A percentile compares a stretch with the other conserved stretches of the same genome.
phyloP scores from a whole-genome alignment of 2,888 invertebrate species.

The Coremacera marginata region DNA sequence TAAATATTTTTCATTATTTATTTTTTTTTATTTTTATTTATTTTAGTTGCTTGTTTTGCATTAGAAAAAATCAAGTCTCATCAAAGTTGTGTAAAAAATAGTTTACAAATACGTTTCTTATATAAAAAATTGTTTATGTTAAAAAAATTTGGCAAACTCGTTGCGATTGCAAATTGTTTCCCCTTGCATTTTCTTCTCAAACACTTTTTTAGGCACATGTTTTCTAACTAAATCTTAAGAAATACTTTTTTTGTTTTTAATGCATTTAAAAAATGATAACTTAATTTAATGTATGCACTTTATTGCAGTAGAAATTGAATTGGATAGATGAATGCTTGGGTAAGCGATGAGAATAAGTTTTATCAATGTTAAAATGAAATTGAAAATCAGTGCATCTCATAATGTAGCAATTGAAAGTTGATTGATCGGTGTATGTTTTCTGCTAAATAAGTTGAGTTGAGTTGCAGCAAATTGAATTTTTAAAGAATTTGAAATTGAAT shows the following conservation, averaged over 20 bases:
- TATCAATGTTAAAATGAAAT: no score
- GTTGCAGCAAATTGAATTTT: no score
- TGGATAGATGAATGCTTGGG: not conserved
- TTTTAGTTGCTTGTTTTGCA: constrained; percentile 11
- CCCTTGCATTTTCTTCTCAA: constrained; percentile 22
- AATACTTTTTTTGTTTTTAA: constrained; percentile 35
- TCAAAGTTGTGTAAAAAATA: constrained; percentile 36
- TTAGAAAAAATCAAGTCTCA: constrained; percentile 37
- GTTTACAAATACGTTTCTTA: constrained; percentile 36
- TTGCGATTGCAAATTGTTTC: constrained; percentile 32
- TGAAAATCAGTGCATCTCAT: no score
- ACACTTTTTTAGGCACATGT: constrained; percentile 59
- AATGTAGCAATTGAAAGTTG: no score
- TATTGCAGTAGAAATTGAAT: not conserved
- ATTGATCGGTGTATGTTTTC: no score
- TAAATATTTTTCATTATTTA: constrained; percentile 45
- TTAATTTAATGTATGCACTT: not conserved
- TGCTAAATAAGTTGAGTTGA: no score
- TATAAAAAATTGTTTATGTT: constrained; percentile 18
- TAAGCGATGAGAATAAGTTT: constrained; percentile 26
- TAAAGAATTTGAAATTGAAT: no score
- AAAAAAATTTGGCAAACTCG: constrained; percentile 40
- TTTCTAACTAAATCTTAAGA: constrained; percentile 48
- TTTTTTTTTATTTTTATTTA: constrained; percentile 35
- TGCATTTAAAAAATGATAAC: not conserved